These are phyloP conservation scores for Actinia tenebrosa DNA, from an alignment of 64 coral and sea anemone species.

Conservation along the genomic window DNA sequence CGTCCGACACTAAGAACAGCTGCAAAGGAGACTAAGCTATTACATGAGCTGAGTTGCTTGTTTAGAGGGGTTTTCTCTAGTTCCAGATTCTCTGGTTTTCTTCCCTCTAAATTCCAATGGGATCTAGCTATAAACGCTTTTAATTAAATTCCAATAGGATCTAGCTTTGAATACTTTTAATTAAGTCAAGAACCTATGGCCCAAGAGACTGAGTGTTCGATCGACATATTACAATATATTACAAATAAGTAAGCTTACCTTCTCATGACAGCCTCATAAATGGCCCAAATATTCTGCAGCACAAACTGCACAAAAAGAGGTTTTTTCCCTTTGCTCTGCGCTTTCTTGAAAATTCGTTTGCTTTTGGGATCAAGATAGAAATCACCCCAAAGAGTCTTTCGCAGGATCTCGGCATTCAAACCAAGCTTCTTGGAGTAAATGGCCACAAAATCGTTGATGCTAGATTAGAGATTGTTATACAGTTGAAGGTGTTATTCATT, in stretches of 20 bases:
- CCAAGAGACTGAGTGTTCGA: too few species aligned
- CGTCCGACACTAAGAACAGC: too few species aligned
- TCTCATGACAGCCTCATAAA: conserved; percentile 90
- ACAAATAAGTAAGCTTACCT: conserved; percentile 32
- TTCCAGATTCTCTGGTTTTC: too few species aligned
- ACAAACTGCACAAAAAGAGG: conserved; percentile 98
- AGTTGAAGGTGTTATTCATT: neutral
- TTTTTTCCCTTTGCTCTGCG: conserved; percentile 88
- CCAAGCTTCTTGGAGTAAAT: conserved; percentile 89
- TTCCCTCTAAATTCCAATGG: too few species aligned
- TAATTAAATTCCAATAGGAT: too few species aligned
- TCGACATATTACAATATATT: too few species aligned
- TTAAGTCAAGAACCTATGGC: too few species aligned
- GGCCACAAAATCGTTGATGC: conserved; percentile 85
- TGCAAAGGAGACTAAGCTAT: too few species aligned
- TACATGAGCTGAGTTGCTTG: too few species aligned
- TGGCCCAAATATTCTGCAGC: conserved; percentile 90
- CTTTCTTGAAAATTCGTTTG: conserved; percentile 90
- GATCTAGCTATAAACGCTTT: too few species aligned
- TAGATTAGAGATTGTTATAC: conserved; percentile 20
- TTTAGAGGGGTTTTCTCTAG: too few species aligned
- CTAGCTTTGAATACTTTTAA: too few species aligned
- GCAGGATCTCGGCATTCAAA: conserved; percentile 60
- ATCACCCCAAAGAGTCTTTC: conserved; percentile 93
- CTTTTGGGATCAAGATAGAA: conserved; percentile 86